A percentile compares a stretch with the other conserved stretches of the same genome.
These are phyloP conservation scores for Eupelmus urozonus DNA, from an alignment of 2,888 invertebrate species.

Conservation along the genomic window DNA sequence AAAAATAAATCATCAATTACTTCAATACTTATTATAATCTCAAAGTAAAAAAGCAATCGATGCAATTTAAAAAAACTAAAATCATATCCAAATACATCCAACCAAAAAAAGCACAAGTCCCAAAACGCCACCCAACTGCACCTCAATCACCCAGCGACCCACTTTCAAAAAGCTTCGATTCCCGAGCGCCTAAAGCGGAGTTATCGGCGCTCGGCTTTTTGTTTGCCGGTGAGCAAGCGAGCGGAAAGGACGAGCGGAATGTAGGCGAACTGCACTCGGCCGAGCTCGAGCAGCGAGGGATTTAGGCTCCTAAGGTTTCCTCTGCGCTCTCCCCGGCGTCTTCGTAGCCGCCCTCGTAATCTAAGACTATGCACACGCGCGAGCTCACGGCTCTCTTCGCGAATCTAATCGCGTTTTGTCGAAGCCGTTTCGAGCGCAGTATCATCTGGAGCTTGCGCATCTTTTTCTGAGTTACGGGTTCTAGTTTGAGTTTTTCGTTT, in stretches of 20 bases:
- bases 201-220: constrained; percentile 43
- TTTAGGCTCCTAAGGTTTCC: constrained; percentile 74
- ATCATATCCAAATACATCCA: too few relatives aligned
- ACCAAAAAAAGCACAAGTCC: too few relatives aligned
- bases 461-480: too few relatives aligned
- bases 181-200: constrained; percentile 36
- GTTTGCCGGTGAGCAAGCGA: constrained; percentile 56
- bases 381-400: constrained; percentile 58
- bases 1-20: too few relatives aligned
- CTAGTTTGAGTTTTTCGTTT: too few relatives aligned
- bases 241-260: constrained; percentile 59
- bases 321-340: constrained; percentile 63
- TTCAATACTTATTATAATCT: too few relatives aligned
- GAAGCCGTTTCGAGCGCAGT: constrained; percentile 59
- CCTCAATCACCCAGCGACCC: too few relatives aligned
- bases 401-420: constrained; percentile 59
- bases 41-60: too few relatives aligned
- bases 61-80: too few relatives aligned
- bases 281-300: constrained; percentile 69
- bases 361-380: constrained; percentile 69
- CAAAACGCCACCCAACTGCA: too few relatives aligned
- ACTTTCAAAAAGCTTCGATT: constrained; percentile 33
- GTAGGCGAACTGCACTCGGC: constrained; percentile 69
- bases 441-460: too few relatives aligned
- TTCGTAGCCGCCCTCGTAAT: constrained; percentile 63